Evolutionary conservation across 2,797 vertebrate species (phyloP), one percentile per base, ranked within the genome.

Genomic region (Acridotheres tristis): DNA sequence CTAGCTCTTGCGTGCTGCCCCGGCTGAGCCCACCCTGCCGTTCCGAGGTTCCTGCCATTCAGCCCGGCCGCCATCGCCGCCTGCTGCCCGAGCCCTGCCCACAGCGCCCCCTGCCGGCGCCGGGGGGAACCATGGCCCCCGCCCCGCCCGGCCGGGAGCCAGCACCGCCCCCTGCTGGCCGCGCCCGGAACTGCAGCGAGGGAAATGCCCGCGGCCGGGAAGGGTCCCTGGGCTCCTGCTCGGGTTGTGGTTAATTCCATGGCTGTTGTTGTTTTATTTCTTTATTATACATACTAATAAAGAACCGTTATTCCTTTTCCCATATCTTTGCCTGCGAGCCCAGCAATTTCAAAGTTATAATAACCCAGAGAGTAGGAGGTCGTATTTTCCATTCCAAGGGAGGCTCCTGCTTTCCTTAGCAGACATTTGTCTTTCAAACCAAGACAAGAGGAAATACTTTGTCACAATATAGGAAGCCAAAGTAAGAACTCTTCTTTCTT

Each of bases 161-260:
- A 11, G 16, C 57, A 26, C 23, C 34, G 25, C 15, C 57, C 34
- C 71, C 71, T 23, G n/a, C 15, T 0, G 42, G 54, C 42, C 1
- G 26, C 4, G 36, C 2, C 7, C 3, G 16, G 53, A 19, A 42
- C 45, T 68, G 65, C 63, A 29, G 2, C 7, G 2, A 7, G 11
- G 15, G 3, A 17, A 5, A 29, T 0, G 13, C 21, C 40, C 1
- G 30, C 3, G 4, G 47, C 19, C 2, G 1, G 1, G 30, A 1
- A 45, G 43, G 43, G 43, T 45, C 43, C 7, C 45, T 47, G 51
- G 18, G 29, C 11, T 30, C 51, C 29, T 53, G 29, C 18, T 54
- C 18, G 7, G 48, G 4, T 16, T 50, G 48, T 26, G 51, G 11
- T 30, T 13, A 32, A 9, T 9, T 42, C 42, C 42, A 17, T 8